Conservation (phyloP, 2,888 invertebrate genomes). For the Acrobasis consociella region DNA sequence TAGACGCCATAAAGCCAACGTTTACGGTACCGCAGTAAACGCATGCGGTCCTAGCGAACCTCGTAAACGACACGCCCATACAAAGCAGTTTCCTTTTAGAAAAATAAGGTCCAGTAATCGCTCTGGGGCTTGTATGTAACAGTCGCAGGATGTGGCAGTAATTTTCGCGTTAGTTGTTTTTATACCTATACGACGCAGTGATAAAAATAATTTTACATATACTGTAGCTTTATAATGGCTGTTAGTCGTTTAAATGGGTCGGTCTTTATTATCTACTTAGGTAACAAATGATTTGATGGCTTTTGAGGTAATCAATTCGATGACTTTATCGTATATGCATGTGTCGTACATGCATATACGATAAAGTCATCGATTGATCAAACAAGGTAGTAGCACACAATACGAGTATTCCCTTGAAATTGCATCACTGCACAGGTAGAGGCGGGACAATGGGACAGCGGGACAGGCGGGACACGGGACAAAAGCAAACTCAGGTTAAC, state of each 20-base stretch:
- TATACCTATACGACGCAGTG: slow-evolving; percentile 6
- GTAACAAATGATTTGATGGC: no score
- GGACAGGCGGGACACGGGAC: slow-evolving; percentile 32
- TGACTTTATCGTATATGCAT: not conserved
- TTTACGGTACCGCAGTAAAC: slow-evolving; percentile 61
- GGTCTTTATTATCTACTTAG: no score
- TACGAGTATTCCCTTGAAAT: slow-evolving; percentile 7
- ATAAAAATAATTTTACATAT: slow-evolving; percentile 8
- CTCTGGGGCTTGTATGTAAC: slow-evolving; percentile 6
- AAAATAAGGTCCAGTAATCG: slow-evolving; percentile 14
- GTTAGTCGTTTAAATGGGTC: not conserved
- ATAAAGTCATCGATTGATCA: not conserved
- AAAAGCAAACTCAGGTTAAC: slow-evolving; percentile 58
- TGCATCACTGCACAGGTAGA: not conserved
- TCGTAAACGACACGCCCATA: slow-evolving; percentile 58
- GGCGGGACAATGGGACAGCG: not conserved
- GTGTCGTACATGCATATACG: no score
- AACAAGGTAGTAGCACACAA: not conserved
- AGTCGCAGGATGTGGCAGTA: slow-evolving; percentile 13
- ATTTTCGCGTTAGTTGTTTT: slow-evolving; percentile 16
- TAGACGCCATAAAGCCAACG: slow-evolving; percentile 55
- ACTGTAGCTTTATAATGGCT: not conserved
- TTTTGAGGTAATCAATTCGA: not conserved
- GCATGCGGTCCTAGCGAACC: slow-evolving; percentile 52
- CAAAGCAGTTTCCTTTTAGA: slow-evolving; percentile 16